Base-by-base conservation (phyloP, 2,113 vertebrate species). In the Saccopteryx leptura region DNA sequence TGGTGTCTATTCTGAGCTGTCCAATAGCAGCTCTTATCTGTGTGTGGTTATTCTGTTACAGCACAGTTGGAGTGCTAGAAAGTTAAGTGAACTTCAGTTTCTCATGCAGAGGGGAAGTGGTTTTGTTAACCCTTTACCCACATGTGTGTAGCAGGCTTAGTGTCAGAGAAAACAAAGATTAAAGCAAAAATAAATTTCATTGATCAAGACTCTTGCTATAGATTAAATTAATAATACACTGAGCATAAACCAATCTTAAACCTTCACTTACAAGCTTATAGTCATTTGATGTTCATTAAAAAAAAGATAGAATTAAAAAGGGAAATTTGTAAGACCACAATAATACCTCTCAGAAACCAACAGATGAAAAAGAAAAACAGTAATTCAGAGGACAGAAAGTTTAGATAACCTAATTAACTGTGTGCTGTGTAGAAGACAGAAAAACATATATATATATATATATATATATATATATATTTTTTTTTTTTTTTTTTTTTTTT, bases 351-450 rank as follows among this genome's bases (percentile, higher is more conserved):
- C 61, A 74, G 66, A 68, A 88, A 66, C 48, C 17, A 48, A 15
- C 48, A 48, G n/a, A 52, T 78, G 90, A 90, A 87, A 9, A 28
- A 86, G 91, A 54, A 92, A 69, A 76, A 82, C 56, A 68, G 39
- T 75, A 82, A 86, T 87, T 23, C 19, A 61, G 54, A 26, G 9
- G 3, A 48, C 26, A 90, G 72, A 89, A 96, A 85, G 85, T 65
- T 61, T 65, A 50, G 9, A 58, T 89, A 72, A 85, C 13, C 81
- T 79, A 79, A 72, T 93, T 65, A 74, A 39, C 3, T n/a, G 9
- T 90, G 33, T 21, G 48, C 56, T 96, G 13, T 66, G 54, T 84
- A 46, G 71, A 33, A 63, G 9, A 50, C 58, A 65, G 66, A 54
- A 82, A 83, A 68, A 83, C 66, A 58, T 78, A 58, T 5, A 58